Percentiles rank a stretch among this genome's conserved stretches.
phyloP scores from a whole-genome alignment of 2,888 invertebrate genomes.

The Doris montereyensis region DNA sequence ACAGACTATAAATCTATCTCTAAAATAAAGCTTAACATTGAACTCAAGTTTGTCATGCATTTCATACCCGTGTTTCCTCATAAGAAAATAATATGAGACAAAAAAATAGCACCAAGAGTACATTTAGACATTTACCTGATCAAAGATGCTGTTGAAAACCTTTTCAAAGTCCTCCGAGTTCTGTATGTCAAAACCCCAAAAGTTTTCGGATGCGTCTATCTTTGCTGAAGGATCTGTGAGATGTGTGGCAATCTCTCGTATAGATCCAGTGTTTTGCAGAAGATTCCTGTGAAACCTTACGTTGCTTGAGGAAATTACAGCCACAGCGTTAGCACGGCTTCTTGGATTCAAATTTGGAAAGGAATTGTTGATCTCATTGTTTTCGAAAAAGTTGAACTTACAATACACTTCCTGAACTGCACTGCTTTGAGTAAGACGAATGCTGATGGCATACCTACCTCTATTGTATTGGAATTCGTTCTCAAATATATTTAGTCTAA shows the following conservation, averaged over 20 bases:
- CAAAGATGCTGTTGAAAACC: slow-evolving; percentile 67
- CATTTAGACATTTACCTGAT: slow-evolving; percentile 49
- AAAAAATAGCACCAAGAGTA: no score
- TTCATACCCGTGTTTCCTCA: no score
- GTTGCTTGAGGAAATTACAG: slow-evolving; percentile 93
- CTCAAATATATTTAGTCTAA: slow-evolving; percentile 65
- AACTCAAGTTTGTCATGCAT: no score
- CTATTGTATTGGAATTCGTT: slow-evolving; percentile 92
- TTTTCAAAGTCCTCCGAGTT: slow-evolving; percentile 47
- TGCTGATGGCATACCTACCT: slow-evolving; percentile 89
- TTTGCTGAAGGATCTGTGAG: slow-evolving; percentile 92
- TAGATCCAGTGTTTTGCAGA: slow-evolving; percentile 87
- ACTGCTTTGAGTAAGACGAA: slow-evolving; percentile 91
- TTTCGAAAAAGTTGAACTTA: slow-evolving; percentile 88
- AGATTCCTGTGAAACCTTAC: slow-evolving; percentile 91
- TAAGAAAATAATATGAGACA: no score
- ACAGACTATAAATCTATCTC: no score
- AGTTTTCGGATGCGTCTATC: slow-evolving; percentile 95
- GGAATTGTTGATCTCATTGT: slow-evolving; percentile 89
- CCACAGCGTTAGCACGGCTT: slow-evolving; percentile 91
- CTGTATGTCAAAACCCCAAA: slow-evolving; percentile 80
- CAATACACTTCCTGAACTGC: slow-evolving; percentile 86
- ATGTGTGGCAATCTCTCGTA: slow-evolving; percentile 96
- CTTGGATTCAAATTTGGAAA: slow-evolving; percentile 88
- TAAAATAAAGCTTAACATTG: no score